Conservation (phyloP, 2,888 invertebrate species). For the Iphiclides podalirius region DNA sequence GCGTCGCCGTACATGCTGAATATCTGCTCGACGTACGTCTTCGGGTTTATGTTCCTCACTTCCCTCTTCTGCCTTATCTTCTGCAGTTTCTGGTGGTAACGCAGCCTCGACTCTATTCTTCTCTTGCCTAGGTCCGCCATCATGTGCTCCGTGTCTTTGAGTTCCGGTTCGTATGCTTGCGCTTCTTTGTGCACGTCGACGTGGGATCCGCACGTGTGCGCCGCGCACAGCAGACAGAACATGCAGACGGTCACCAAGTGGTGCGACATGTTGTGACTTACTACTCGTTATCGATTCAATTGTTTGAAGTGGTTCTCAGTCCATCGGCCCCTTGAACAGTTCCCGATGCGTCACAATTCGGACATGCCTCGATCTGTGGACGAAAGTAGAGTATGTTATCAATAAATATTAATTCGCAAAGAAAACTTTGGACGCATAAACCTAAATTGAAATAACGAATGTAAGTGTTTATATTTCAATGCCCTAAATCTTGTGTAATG, state of each 20-base stretch:
- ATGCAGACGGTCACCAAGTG: slow-evolving; percentile 90
- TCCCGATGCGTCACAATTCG: slow-evolving; percentile 27
- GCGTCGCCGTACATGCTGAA: slow-evolving; percentile 84
- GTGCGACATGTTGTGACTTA: slow-evolving; percentile 54
- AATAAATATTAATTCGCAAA: too few species aligned
- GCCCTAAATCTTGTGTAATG: too few species aligned
- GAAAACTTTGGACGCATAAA: too few species aligned
- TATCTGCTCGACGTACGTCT: slow-evolving; percentile 83
- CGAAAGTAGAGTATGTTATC: slow-evolving; percentile 15
- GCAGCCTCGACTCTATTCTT: slow-evolving; percentile 37
- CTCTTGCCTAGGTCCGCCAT: slow-evolving; percentile 46
- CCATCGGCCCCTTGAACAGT: slow-evolving; percentile 14
- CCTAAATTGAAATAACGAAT: too few species aligned
- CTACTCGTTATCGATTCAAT: slow-evolving; percentile 33
- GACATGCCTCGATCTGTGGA: slow-evolving; percentile 32
- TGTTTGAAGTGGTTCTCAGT: slow-evolving; percentile 19
- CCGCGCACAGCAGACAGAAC: slow-evolving; percentile 89
- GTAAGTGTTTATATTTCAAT: too few species aligned
- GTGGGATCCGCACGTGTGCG: slow-evolving; percentile 89
- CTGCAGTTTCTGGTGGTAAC: slow-evolving; percentile 55
- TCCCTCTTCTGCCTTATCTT: slow-evolving; percentile 47
- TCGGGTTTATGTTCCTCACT: slow-evolving; percentile 61
- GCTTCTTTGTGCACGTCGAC: slow-evolving; percentile 59
- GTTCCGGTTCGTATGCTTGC: slow-evolving; percentile 40
- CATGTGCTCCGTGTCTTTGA: slow-evolving; percentile 39